Evolutionary conservation across 1,140 invertebrate genomes (phyloP).

Genomic region (Maconellicoccus hirsutus): DNA sequence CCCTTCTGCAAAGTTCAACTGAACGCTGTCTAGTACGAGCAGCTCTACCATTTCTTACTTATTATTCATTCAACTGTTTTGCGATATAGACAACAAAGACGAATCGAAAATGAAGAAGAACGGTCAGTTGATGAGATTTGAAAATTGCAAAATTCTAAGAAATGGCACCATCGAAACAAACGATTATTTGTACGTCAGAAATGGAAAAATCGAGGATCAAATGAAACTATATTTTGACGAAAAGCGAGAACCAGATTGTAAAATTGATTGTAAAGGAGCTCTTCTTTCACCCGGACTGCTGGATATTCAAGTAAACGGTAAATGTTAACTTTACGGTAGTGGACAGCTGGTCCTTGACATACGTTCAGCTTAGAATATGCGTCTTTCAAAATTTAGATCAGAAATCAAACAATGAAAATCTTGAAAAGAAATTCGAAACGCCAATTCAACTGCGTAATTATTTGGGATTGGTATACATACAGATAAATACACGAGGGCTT

Average conservation of each 20-base stretch:
- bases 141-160: constrained; percentile 25
- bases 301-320: constrained; percentile 95
- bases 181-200: constrained; percentile 62
- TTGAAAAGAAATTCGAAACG: too few species aligned
- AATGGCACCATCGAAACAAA: constrained; percentile 57
- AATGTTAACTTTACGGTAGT: too few species aligned
- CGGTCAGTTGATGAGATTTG: not conserved
- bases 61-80: too few species aligned
- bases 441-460: not conserved
- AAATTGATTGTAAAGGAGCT: constrained; percentile 58
- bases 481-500: not conserved
- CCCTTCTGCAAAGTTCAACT: too few species aligned
- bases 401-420: too few species aligned
- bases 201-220: constrained; percentile 79
- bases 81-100: too few species aligned
- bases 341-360: too few species aligned
- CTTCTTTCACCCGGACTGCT: constrained; percentile 91
- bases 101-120: not conserved
- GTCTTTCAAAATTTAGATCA: too few species aligned
- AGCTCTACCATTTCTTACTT: too few species aligned
- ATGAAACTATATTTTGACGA: constrained; percentile 87
- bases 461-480: not conserved
- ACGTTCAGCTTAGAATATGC: too few species aligned
- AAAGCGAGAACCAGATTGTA: constrained; percentile 54
- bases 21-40: too few species aligned